A percentile compares a stretch with the other conserved stretches of the same genome.
phyloP scores from a whole-genome alignment of 2,113 vertebrate species.

The Oostethus manadensis region DNA sequence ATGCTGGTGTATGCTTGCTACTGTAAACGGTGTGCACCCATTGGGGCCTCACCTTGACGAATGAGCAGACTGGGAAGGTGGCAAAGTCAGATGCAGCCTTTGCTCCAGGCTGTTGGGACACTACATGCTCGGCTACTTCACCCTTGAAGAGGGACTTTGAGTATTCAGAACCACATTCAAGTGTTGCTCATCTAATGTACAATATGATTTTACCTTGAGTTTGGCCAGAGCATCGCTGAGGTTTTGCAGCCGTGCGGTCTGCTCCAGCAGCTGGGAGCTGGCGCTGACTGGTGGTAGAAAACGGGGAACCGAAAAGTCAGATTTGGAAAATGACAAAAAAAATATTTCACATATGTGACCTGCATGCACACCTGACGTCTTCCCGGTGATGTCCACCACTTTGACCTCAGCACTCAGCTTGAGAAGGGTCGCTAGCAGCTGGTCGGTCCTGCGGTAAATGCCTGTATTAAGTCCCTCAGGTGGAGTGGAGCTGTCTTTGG shows the following conservation, averaged over 20 bases:
- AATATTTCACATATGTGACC: neutral
- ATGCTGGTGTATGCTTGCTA: too few relatives aligned
- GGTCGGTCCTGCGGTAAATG: constrained; percentile 80
- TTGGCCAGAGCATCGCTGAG: constrained; percentile 78
- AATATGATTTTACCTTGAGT: constrained; percentile 72
- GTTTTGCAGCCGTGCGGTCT: constrained; percentile 77
- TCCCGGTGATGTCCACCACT: constrained; percentile 81
- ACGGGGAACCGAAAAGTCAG: neutral
- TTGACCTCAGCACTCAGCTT: constrained; percentile 80
- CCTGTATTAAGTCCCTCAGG: constrained; percentile 68
- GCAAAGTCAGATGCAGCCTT: constrained; percentile 80
- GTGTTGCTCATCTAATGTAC: neutral
- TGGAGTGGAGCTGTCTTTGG: constrained; percentile 54
- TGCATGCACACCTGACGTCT: constrained; percentile 70
- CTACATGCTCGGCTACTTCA: constrained; percentile 81
- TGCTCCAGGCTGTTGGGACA: constrained; percentile 78
- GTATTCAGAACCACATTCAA: neutral
- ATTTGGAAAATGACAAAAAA: too few relatives aligned
- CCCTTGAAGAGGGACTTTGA: constrained; percentile 65
- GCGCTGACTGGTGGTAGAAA: constrained; percentile 65
- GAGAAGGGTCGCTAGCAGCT: constrained; percentile 81
- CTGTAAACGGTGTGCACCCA: too few relatives aligned
- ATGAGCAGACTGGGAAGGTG: constrained; percentile 81
- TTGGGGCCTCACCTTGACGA: constrained; percentile 76
- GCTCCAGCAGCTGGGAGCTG: constrained; percentile 80